Evolutionary conservation across 2,113 vertebrate genomes (phyloP).

Genomic region (Anas platyrhynchos): DNA sequence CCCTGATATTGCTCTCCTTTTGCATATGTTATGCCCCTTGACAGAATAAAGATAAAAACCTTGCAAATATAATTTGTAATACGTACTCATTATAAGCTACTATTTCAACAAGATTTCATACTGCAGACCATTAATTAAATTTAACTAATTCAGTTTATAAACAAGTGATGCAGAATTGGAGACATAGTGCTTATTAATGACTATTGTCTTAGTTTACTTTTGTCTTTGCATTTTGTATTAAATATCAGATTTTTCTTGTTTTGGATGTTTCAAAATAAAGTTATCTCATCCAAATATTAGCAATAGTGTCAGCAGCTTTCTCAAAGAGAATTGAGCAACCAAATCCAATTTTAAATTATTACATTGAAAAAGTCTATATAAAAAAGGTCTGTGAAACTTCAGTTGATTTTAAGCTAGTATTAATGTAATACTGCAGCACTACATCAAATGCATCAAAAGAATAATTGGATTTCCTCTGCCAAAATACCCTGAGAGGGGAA

Average conservation of each 20-base stretch:
- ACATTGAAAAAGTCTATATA: neutral
- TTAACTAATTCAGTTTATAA: neutral
- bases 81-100: neutral
- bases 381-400: neutral
- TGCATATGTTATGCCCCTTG: accelerated
- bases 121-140: neutral
- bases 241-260: neutral
- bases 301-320: neutral
- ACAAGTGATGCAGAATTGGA: neutral
- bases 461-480: neutral
- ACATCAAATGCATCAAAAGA: neutral
- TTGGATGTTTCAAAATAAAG: neutral
- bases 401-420: neutral
- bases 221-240: neutral
- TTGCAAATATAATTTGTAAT: neutral
- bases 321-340: neutral
- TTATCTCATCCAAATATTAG: neutral
- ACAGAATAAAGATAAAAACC: neutral
- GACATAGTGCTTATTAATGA: neutral
- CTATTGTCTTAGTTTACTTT: neutral
- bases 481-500: neutral
- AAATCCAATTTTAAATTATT: neutral
- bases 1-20: neutral
- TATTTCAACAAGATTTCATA: neutral
- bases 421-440: neutral